Base-by-base conservation (phyloP, 1,140 invertebrate species). In the Philopotamus ludificatus region DNA sequence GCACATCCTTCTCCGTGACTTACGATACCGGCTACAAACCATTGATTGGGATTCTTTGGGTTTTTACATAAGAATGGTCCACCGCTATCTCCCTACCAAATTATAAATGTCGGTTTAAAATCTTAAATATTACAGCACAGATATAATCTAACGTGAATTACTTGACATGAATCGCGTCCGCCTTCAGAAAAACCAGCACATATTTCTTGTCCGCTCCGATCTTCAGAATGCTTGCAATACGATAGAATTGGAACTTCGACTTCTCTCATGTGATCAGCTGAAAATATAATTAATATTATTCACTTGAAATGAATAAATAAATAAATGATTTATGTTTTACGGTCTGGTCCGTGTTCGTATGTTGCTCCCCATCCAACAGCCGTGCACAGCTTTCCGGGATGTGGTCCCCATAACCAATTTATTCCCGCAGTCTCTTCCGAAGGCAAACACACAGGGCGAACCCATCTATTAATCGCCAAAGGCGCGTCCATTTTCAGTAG, bases 1-100 rank as follows among this genome's bases (percentile, higher is more conserved):
- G 84, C 92, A 76, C 92, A 94, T 3, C 91, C 91, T 71, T 89
- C 85, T 1, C 94, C 94, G 72, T 92, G 88, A 71, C 88, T 90
- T 0, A 92, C 87, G 18, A 92, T 84, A 0, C 90, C 91, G 3
- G 85, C 89, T 26, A 91, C 74, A 71, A 90, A 90, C 86, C 87
- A 90, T 69, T 87, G 84, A 49, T 83, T 80, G 0, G 77, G 71
- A 67, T 82, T 79, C 8, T 79, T 74, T 8, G 84, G 82, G 74
- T 85, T 86, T 73, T 81, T 84, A 76, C 89, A 92, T 72, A 92
- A 81, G 20, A 92, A 81, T 21, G 90, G 90, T 9, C 91, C 90
- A 18, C 90, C 90, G 66, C 89, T 91, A 68, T 91, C 89, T 22
- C 89, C 89, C 77, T 89, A 47, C 23, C 20, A 45, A 45, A 15